A percentile compares a stretch with the other conserved stretches of the same genome.
Conservation (phyloP, 2,797 vertebrate genomes). For the Micrastur ruficollis region DNA sequence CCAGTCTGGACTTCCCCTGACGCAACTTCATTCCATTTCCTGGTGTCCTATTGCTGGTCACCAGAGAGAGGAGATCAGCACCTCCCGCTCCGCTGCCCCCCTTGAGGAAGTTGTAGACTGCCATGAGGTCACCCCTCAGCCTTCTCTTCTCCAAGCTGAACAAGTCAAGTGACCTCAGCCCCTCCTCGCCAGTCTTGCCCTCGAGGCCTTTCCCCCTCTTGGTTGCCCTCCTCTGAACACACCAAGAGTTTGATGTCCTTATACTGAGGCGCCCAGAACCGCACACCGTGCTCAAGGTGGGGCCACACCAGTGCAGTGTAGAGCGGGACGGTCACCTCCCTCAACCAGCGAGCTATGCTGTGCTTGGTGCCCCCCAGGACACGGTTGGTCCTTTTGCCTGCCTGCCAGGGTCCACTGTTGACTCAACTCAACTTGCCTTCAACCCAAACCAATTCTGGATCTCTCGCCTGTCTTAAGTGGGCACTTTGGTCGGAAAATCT, state of each 20-base stretch:
- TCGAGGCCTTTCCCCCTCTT: too few relatives aligned
- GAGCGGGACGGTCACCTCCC: accelerated
- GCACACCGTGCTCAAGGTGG: accelerated
- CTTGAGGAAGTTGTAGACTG: background rate
- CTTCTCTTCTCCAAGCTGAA: background rate
- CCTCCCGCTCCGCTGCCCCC: background rate
- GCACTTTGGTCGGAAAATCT: background rate
- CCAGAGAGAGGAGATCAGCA: background rate
- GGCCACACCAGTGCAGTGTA: accelerated
- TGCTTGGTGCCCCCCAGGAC: background rate
- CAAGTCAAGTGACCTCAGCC: background rate
- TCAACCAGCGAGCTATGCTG: accelerated
- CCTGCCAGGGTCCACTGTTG: background rate
- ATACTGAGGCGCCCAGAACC: accelerated
- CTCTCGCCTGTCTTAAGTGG: background rate
- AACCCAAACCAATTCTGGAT: background rate
- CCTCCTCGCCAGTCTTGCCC: too few relatives aligned
- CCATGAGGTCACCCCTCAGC: background rate
- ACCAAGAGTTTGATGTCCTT: background rate
- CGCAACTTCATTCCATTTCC: background rate
- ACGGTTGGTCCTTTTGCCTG: background rate
- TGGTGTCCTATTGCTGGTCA: background rate
- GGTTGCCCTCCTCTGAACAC: background rate
- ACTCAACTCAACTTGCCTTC: background rate
- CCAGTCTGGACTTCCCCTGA: too few relatives aligned